Conservation (phyloP, 2,797 vertebrate species). For the Siniperca obscura region DNA sequence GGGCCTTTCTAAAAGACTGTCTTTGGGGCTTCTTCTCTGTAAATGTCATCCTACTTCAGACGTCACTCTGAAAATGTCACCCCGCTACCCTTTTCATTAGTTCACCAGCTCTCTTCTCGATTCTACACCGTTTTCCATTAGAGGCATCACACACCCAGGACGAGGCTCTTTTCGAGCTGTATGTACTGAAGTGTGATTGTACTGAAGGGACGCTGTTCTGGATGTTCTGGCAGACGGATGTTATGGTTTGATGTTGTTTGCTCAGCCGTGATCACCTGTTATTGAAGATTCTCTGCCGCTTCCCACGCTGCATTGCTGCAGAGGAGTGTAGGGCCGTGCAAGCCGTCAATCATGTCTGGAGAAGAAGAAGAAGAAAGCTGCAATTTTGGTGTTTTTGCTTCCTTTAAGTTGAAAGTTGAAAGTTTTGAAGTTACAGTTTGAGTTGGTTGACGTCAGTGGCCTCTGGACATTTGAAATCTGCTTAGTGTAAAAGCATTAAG, state of each 20-base stretch:
- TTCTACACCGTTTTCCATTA: conserved; percentile 71
- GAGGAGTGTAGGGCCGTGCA: conserved; percentile 2
- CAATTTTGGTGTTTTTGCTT: conserved; percentile 25
- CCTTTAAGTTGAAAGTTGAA: conserved; percentile 13
- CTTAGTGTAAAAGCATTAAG: conserved; percentile 11
- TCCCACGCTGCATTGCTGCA: conserved; percentile 35
- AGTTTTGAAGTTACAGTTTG: conserved; percentile 36
- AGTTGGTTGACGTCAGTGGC: neutral
- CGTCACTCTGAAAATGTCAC: conserved; percentile 78
- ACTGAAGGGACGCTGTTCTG: conserved; percentile 41
- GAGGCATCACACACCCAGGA: conserved; percentile 60
- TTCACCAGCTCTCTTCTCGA: conserved; percentile 63
- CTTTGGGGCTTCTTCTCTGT: conserved; percentile 70
- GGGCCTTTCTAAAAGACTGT: conserved; percentile 38
- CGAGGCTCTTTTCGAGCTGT: conserved; percentile 22
- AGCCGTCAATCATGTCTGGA: conserved; percentile 39
- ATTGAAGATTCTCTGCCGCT: conserved; percentile 47
- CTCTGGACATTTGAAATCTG: conserved; percentile 29
- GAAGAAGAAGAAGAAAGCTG: neutral
- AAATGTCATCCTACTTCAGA: conserved; percentile 79
- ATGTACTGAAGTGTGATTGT: conserved; percentile 49
- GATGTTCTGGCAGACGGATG: conserved; percentile 38
- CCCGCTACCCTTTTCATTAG: conserved; percentile 74
- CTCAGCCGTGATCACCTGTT: conserved; percentile 59
- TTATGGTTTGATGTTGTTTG: conserved; percentile 62